Conservation (phyloP, 1,140 invertebrate genomes). For the Drosophila nannoptera region DNA sequence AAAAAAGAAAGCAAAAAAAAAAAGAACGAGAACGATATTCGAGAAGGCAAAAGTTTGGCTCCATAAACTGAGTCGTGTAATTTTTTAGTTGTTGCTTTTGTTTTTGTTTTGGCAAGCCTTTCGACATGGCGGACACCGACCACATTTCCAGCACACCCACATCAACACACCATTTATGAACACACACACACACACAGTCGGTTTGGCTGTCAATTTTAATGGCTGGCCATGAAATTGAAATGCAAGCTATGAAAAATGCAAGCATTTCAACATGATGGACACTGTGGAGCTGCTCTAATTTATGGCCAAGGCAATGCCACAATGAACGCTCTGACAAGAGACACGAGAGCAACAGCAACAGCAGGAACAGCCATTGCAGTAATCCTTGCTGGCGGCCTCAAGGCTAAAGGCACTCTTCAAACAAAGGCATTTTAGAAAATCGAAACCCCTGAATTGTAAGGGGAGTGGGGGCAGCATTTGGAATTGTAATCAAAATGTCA, state of each 20-base stretch:
- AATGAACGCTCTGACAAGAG: slow-evolving; percentile 18
- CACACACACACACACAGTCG: slow-evolving; percentile 10
- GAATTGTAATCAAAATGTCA: slow-evolving; percentile 68
- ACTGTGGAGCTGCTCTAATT: slow-evolving; percentile 61
- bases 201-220: slow-evolving; percentile 67
- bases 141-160: slow-evolving; percentile 23
- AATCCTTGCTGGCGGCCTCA: not conserved
- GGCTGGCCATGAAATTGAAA: slow-evolving; percentile 72
- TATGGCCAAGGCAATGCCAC: slow-evolving; percentile 57
- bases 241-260: slow-evolving; percentile 74
- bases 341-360: slow-evolving; percentile 19
- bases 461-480: slow-evolving; percentile 17
- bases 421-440: slow-evolving; percentile 28
- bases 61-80: slow-evolving; percentile 21
- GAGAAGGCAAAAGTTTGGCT: slow-evolving; percentile 12
- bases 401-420: slow-evolving; percentile 11
- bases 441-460: slow-evolving; percentile 37
- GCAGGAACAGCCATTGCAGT: slow-evolving; percentile 2
- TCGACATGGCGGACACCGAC: slow-evolving; percentile 13
- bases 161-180: slow-evolving; percentile 47
- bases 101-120: slow-evolving; percentile 29
- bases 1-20: slow-evolving; percentile 11
- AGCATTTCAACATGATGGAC: slow-evolving; percentile 76
- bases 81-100: not conserved
- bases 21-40: slow-evolving; percentile 1